Base-by-base conservation (phyloP, 2,888 invertebrate species). In the Microchrysa polita region DNA sequence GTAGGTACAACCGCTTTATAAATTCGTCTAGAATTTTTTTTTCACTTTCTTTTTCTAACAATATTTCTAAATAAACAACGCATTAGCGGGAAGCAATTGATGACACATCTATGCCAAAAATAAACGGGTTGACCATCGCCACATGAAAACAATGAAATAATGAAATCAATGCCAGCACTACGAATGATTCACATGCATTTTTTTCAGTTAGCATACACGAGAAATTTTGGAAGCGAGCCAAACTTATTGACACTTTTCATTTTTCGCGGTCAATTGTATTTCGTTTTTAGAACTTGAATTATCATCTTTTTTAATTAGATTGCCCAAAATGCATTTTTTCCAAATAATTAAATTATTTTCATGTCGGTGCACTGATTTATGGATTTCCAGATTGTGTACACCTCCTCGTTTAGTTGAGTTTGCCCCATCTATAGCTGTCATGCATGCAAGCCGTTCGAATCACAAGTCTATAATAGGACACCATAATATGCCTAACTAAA, bases 91-190 rank as follows among this genome's bases (percentile, higher is more conserved):
- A 55, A 55, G 20, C 48, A 34, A 55, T 55, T 20, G 2, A 55
- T 55, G 55, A 55, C 55, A 55, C 55, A 55, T 55, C 10, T 55
- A 5, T 20, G 10, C 14, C 55, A 16, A 55, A 55, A 55, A 55
- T 55, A 16, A 55, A 18, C 5, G 18, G 18, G 55, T 16, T 5
- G n/a, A n/a, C 16, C 14, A 55, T 55, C 18, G 18, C 55, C 5
- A 55, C 16, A 10, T 55, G 55, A 55, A 55, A 55, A 55, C 55
- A 55, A 55, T 16, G 22, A 55, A 55, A 55, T 20, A 55, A 55
- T 16, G 22, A 20, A 20, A 18, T 10, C 10, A 5, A 20, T 55
- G 55, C 55, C 55, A 55, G 55, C 55, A 34, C 27, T 20, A 53
- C 5, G 16, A 4, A 55, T 55, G 55, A 55, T 2, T 55, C 55